Evolutionary conservation across 37 sponge, comb jelly and placozoan species (phyloP).

Genomic region (Halisarca cf. caerulea): DNA sequence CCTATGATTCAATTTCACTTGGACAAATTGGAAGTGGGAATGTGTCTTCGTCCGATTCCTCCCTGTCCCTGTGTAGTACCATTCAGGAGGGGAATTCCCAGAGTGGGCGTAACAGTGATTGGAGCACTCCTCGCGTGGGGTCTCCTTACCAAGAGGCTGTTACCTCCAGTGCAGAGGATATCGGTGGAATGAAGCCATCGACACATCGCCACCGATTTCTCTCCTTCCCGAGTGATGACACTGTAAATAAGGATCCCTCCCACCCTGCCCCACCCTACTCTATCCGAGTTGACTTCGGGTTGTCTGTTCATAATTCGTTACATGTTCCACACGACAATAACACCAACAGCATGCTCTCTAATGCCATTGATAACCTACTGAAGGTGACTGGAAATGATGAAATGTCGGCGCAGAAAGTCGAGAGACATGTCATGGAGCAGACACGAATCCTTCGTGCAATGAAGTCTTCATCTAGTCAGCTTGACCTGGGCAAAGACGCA

Average conservation of each 20-base stretch:
- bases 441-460: neutral
- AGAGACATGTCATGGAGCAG: constrained; percentile 19
- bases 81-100: too few species aligned
- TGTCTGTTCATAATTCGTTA: neutral
- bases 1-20: too few species aligned
- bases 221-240: neutral
- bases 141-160: too few species aligned
- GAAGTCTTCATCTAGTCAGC: neutral
- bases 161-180: too few species aligned
- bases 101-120: too few species aligned
- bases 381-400: constrained; percentile 27
- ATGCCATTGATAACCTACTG: constrained; percentile 10
- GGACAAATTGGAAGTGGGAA: too few species aligned
- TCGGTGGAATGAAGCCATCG: too few species aligned
- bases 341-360: neutral
- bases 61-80: too few species aligned
- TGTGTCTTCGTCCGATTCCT: too few species aligned
- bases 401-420: constrained; percentile 18
- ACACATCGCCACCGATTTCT: neutral
- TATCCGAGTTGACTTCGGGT: constrained; percentile 10
- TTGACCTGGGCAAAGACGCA: neutral
- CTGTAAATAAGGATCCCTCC: too few species aligned
- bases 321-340: neutral
- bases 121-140: too few species aligned
- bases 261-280: neutral